Conservation (phyloP, 2,113 vertebrate genomes). For the Okapia johnstoni region DNA sequence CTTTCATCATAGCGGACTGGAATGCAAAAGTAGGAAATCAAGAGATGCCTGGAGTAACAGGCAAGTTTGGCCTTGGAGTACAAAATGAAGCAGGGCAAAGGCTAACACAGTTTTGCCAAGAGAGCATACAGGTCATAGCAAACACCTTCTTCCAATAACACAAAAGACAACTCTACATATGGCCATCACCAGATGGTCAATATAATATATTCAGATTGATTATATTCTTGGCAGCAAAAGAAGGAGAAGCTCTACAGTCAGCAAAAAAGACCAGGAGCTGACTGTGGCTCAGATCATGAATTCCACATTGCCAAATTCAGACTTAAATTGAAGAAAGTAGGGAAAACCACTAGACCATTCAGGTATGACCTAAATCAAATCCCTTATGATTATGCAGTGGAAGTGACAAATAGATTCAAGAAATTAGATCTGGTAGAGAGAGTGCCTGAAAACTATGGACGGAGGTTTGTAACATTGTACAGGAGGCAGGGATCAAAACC, state of each 20-base stretch:
- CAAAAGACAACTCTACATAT: no score
- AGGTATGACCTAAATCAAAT: neutral
- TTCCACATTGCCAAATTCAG: neutral
- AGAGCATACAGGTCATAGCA: no score
- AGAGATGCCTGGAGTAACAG: no score
- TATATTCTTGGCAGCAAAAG: no score
- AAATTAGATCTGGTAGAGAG: neutral
- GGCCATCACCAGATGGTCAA: no score
- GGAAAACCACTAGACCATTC: neutral
- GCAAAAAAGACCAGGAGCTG: neutral
- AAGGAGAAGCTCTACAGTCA: neutral
- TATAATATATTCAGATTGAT: no score
- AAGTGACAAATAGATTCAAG: neutral
- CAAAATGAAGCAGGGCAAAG: no score
- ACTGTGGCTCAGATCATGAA: neutral
- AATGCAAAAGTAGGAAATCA: no score
- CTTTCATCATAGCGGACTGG: no score
- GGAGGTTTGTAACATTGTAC: neutral
- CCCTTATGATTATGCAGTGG: neutral
- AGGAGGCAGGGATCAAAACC: neutral
- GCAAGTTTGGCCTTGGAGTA: no score
- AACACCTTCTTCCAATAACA: no score
- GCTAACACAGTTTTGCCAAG: no score
- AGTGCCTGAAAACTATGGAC: neutral
- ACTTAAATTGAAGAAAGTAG: neutral